Conservation (phyloP, 1,140 invertebrate species). For the Drosophila kurseongensis region DNA sequence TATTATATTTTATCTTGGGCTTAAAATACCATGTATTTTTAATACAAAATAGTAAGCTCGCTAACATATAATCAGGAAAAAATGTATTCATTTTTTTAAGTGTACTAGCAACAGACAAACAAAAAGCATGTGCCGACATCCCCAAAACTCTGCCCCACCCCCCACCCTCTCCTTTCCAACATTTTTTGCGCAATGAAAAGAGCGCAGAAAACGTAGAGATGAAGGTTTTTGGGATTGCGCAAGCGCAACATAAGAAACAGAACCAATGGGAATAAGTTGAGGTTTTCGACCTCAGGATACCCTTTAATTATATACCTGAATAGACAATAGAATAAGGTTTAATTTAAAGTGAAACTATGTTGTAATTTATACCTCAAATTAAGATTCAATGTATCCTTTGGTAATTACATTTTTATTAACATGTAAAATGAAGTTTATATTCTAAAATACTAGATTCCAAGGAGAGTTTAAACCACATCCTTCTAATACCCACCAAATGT, state of each 20-base stretch:
- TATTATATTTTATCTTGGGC: background rate
- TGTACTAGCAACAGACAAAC: slow-evolving; percentile 50
- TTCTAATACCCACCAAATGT: slow-evolving; percentile 1
- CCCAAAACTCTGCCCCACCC: slow-evolving; percentile 5
- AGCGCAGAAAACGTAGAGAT: slow-evolving; percentile 31
- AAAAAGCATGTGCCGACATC: slow-evolving; percentile 63
- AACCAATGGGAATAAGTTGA: background rate
- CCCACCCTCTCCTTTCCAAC: background rate
- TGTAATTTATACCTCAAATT: too few relatives aligned
- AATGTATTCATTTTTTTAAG: background rate
- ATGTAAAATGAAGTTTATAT: too few relatives aligned
- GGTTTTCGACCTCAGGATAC: slow-evolving; percentile 1
- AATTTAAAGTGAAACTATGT: too few relatives aligned
- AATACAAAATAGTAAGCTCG: background rate
- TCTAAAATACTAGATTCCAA: too few relatives aligned
- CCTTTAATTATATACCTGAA: background rate
- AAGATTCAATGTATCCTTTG: too few relatives aligned
- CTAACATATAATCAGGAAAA: background rate
- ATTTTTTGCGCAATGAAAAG: slow-evolving; percentile 67
- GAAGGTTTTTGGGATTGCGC: slow-evolving; percentile 66
- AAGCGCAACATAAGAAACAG: slow-evolving; percentile 50
- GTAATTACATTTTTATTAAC: too few relatives aligned
- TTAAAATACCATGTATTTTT: too few relatives aligned
- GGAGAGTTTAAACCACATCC: too few relatives aligned
- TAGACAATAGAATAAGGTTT: background rate